Conservation (phyloP, 2,888 invertebrate genomes). For the Craniophora ligustri region DNA sequence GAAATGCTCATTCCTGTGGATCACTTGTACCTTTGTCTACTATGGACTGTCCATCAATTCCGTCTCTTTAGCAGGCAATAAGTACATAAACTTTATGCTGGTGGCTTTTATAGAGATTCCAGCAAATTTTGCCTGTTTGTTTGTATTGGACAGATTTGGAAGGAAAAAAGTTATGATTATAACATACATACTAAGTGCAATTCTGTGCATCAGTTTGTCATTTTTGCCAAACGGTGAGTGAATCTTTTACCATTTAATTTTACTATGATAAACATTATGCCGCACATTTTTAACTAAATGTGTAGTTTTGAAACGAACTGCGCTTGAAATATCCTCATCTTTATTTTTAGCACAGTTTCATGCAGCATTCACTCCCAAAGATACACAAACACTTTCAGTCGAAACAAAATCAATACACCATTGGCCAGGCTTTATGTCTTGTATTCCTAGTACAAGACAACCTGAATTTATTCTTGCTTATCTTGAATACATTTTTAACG, state of each 20-base stretch:
- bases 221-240: conserved; percentile 88
- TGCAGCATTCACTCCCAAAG: not conserved
- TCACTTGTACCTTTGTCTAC: conserved; percentile 93
- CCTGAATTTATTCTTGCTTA: not conserved
- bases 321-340: not conserved
- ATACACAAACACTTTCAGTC: not conserved
- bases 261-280: too few species aligned
- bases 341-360: not conserved
- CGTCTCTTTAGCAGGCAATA: conserved; percentile 92
- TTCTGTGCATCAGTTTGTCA: conserved; percentile 89
- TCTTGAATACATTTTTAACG: not conserved
- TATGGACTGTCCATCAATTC: conserved; percentile 94
- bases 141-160: conserved; percentile 90
- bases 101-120: conserved; percentile 92
- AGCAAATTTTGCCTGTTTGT: conserved; percentile 90
- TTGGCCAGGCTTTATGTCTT: conserved; percentile 27
- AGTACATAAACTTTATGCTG: conserved; percentile 93
- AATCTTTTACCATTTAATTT: not conserved
- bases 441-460: conserved; percentile 28
- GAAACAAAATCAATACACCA: conserved; percentile 1
- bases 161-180: conserved; percentile 90
- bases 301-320: too few species aligned
- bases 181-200: conserved; percentile 90
- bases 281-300: too few species aligned
- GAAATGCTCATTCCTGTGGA: conserved; percentile 93